Conservation (phyloP, 30 jellyfish, hydroid and myxozoan species). For the Turritopsis rubra region DNA sequence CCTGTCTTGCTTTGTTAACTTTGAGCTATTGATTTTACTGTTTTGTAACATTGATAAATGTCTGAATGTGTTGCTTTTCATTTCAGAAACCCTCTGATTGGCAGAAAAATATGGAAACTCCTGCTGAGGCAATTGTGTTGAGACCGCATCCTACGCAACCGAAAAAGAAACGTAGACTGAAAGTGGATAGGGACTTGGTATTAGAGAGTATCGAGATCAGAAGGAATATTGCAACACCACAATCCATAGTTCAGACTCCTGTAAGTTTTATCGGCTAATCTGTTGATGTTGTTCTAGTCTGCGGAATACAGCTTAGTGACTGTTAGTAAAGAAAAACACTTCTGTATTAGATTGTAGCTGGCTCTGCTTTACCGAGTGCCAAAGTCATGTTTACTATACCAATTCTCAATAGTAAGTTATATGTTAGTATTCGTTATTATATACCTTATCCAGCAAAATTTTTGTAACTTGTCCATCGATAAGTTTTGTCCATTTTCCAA, state of each 20-base stretch:
- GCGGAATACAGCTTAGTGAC: not conserved
- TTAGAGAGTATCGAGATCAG: conserved; percentile 3
- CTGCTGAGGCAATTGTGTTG: conserved; percentile 37
- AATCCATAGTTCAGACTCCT: not conserved
- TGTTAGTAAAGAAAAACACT: not conserved
- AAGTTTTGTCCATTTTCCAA: too few relatives aligned
- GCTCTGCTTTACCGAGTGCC: conserved; percentile 15
- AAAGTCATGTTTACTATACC: conserved; percentile 1
- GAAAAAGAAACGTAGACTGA: conserved; percentile 30
- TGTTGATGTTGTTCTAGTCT: not conserved
- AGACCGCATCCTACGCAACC: conserved; percentile 34
- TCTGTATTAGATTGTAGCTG: conserved; percentile 10
- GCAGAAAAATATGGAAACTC: conserved; percentile 22
- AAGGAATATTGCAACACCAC: conserved; percentile 30
- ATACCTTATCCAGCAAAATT: too few relatives aligned
- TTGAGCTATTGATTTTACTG: not conserved
- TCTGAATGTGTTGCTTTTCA: too few relatives aligned
- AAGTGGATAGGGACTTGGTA: conserved; percentile 12
- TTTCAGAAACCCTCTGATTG: conserved; percentile 1
- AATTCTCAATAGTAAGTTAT: not conserved
- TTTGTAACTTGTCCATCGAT: too few relatives aligned
- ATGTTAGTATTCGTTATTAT: not conserved
- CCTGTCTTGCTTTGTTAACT: not conserved
- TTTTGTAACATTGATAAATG: too few relatives aligned
- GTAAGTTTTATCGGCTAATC: conserved; percentile 20